These are phyloP conservation scores for Leptinotarsa undecemlineata DNA, from an alignment of 1,140 invertebrate genomes.

Conservation along the genomic window DNA sequence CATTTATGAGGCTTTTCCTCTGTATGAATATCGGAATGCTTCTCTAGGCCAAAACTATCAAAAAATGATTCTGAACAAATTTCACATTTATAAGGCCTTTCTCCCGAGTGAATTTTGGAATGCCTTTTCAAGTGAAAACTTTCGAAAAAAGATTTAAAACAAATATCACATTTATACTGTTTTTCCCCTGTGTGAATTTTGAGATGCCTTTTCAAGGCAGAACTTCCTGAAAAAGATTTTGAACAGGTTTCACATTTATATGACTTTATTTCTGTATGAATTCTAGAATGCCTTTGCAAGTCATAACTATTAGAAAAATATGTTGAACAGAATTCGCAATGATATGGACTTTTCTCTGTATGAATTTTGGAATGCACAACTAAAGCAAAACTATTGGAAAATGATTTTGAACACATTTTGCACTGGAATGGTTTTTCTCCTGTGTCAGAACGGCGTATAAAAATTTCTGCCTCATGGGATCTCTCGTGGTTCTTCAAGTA, in stretches of 20 bases:
- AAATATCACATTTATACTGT: neutral
- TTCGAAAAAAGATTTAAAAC: neutral
- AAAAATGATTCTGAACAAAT: neutral
- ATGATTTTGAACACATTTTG: neutral
- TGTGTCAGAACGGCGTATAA: no score
- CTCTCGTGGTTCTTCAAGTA: no score
- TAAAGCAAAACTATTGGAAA: neutral
- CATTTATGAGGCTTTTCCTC: slow-evolving; percentile 68
- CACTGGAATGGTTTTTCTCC: neutral
- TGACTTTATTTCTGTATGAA: neutral
- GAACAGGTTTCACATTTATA: slow-evolving; percentile 1
- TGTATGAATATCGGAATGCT: neutral
- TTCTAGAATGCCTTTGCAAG: neutral
- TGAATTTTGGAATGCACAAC: neutral
- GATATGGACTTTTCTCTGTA: neutral
- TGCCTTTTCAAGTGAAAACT: neutral
- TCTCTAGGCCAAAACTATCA: neutral
- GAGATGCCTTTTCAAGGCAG: neutral
- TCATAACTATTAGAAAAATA: neutral
- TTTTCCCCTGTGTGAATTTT: neutral
- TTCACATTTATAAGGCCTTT: neutral
- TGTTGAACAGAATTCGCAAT: slow-evolving; percentile 68
- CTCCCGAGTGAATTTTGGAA: slow-evolving; percentile 55
- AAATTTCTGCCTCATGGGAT: no score
- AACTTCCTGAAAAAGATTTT: neutral